Evolutionary conservation across 2,113 vertebrate genomes (phyloP), one percentile per base, ranked within the genome.

Genomic region (Peromyscus leucopus): DNA sequence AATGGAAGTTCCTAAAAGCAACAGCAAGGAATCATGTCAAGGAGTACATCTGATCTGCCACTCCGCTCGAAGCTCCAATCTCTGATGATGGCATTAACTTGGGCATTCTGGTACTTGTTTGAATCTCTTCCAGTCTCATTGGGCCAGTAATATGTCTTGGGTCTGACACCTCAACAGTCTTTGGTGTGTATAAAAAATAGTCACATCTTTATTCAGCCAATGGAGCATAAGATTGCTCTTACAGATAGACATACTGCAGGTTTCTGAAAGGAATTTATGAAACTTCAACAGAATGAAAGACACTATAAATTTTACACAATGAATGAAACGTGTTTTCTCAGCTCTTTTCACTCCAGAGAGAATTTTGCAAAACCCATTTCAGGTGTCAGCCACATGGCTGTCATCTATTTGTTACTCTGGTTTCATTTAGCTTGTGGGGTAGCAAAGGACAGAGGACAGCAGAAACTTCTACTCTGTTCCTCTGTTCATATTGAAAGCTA

Each of bases 1-100:
- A 97, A 97, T 95, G 59, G 59, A 84, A 86, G 93, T 95, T 94
- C n/a, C 71, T 94, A 84, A 94, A 95, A 92, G 80, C 85, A 91
- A 69, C 51, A 95, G 39, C 65, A 83, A 89, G 95, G 80, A 90
- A 69, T 95, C 82, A 69, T 96, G 31, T 93, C 69, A 48, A 55
- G 55, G 46, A 91, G 59, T 59, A 24, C 42, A 71, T 93, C 61
- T 26, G 39, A 86, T 36, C 61, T 93, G 51, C 92, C 67, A 39
- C 28, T 83, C 16, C 7, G 46, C 69, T 89, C 69, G 13, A 96
- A 65, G 26, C 63, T 65, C 0, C 1, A 57, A 84, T 92, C 96
- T 92, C 59, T 51, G 87, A 12, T 16, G 48, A 92, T 24, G 1
- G 46, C 16, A 16, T 87, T 94, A 95, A 93, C 46, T 89, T 57